Evolutionary conservation across 2,113 vertebrate species (phyloP).

Genomic region (Equus quagga): DNA sequence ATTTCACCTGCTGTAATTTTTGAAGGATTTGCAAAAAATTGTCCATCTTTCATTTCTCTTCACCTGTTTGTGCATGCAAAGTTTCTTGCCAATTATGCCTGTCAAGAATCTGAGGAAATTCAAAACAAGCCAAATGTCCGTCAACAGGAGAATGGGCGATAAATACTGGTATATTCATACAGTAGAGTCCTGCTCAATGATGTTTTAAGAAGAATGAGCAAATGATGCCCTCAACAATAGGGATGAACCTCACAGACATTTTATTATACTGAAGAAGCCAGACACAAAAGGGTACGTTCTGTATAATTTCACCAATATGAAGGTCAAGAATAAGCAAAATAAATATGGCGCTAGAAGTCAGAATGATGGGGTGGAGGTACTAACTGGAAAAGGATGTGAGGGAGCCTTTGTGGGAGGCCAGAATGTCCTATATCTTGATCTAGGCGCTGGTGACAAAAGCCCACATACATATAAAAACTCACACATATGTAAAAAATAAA

Average conservation of each 20-base stretch:
- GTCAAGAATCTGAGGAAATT: neutral
- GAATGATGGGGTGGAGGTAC: neutral
- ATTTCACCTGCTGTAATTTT: neutral
- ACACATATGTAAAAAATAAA: neutral
- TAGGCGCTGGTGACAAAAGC: neutral
- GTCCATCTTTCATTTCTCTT: neutral
- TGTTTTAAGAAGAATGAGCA: neutral
- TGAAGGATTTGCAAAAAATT: neutral
- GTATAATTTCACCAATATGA: neutral
- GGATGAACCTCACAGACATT: neutral
- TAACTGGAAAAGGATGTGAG: neutral
- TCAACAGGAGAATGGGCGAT: neutral
- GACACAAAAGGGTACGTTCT: neutral
- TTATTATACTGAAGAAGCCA: neutral
- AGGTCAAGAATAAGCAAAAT: neutral
- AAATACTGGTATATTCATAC: neutral
- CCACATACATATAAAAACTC: neutral
- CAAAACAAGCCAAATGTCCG: neutral
- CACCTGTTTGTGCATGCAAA: no score
- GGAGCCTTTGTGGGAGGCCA: neutral
- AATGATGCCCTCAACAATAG: neutral
- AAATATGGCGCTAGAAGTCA: neutral
- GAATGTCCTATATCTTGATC: neutral
- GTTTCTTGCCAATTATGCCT: neutral
- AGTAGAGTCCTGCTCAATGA: neutral